Base-by-base conservation (phyloP, 1,140 invertebrate species). In the Bombus picipes region DNA sequence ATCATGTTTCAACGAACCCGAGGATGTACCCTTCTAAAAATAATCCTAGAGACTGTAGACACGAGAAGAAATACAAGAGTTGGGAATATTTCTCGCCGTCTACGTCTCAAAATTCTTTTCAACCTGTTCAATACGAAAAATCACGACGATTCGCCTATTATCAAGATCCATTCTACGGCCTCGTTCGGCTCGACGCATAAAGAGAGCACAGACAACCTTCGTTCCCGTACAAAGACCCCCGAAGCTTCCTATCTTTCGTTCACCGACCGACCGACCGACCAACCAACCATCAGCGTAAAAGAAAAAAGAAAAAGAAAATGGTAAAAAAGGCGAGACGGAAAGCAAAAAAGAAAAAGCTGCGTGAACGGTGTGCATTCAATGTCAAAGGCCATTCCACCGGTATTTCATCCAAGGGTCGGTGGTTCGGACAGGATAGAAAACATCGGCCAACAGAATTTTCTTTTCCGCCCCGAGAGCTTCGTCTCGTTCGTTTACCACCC, bases 401-500 rank as follows among this genome's bases (percentile, higher is more conserved):
- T 77, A 66, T 77, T 77, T 73, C 71, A 34, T 62, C 41, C 57
- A 9, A 28, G n/a, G n/a, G 43, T 32, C 6, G 47, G 9, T 39
- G 66, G n/a, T 18, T 25, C 4, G 28, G 57, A 32, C 59, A 32
- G 62, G n/a, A 34, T 34, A 47, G 57, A 73, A 59, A 43, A 71
- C 74, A 65, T n/a, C 39, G 41, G 28, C 32, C 74, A 13, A 18
- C 10, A 1, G 68, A 77, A 80, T 75, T 87, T 89, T 80, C 73
- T 77, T 86, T 76, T 83, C 81, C 73, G 34, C 73, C 34, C 34
- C 13, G 71, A 74, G 47, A 83, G 78, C 83, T 78, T 82, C 57
- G 66, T 66, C 53, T 37, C 15, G 12, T 13, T 66, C n/a, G 32
- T 34, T 66, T 34, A 28, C 37, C 65, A 41, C 4, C 76, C 57